These are phyloP conservation scores for Porites divaricata DNA, from an alignment of 92 coral and sea anemone genomes.

Conservation along the genomic window DNA sequence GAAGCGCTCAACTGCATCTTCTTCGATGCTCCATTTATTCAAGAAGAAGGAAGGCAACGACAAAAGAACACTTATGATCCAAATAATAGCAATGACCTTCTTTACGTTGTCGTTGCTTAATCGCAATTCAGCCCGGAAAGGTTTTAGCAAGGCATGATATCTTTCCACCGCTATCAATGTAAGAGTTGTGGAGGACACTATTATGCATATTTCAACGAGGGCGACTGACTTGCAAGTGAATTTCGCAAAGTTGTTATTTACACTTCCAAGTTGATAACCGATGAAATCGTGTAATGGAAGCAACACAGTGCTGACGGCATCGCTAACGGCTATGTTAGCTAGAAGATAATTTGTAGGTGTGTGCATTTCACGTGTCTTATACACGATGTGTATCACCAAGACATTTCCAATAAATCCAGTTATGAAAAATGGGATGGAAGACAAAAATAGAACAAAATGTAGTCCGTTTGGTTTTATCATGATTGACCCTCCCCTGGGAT, in stretches of 20 bases:
- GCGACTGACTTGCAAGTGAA: neutral
- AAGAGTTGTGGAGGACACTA: neutral
- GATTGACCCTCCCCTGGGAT: too few species aligned
- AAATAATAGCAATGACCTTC: neutral
- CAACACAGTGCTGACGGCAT: neutral
- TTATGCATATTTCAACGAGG: neutral
- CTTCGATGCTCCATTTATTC: neutral
- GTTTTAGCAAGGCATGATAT: neutral
- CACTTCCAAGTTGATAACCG: neutral
- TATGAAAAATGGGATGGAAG: neutral
- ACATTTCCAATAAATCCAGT: constrained; percentile 7
- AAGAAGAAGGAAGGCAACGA: neutral
- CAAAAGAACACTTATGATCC: neutral
- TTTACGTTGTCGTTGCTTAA: neutral
- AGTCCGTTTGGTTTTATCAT: neutral
- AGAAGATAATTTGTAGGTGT: constrained; percentile 1
- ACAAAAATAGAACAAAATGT: neutral
- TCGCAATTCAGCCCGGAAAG: neutral
- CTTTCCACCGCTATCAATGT: neutral
- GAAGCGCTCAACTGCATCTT: neutral
- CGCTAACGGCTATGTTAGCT: constrained; percentile 17
- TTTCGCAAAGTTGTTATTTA: neutral
- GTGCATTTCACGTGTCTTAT: constrained; percentile 15
- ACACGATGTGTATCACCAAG: constrained; percentile 8
- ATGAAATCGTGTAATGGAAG: neutral